Evolutionary conservation across 2,113 vertebrate genomes (phyloP).

Genomic region (Amphiprion percula): DNA sequence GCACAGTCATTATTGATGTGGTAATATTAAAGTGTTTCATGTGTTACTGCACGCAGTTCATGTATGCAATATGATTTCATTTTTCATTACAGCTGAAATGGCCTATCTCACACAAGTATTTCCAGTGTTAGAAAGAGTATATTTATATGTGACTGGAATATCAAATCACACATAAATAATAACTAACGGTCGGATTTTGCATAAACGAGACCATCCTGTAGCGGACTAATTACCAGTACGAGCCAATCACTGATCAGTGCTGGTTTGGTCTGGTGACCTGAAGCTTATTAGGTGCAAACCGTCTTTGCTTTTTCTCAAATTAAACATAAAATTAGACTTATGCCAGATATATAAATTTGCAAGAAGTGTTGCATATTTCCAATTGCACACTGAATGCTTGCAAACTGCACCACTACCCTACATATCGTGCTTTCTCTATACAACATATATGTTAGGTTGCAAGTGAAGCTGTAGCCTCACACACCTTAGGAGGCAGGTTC

Average conservation of each 20-base stretch:
- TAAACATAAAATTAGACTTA: not conserved
- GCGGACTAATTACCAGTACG: not conserved
- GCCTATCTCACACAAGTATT: constrained; percentile 8
- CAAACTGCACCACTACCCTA: too few relatives aligned
- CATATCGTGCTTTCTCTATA: too few relatives aligned
- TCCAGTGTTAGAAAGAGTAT: constrained; percentile 35
- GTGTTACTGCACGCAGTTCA: constrained; percentile 19
- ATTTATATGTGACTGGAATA: constrained; percentile 5
- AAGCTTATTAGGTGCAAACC: not conserved
- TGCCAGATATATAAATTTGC: too few relatives aligned
- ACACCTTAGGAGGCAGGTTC: constrained; percentile 11
- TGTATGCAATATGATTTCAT: constrained; percentile 33
- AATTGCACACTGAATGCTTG: too few relatives aligned
- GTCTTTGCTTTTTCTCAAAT: not conserved
- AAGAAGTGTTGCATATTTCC: too few relatives aligned
- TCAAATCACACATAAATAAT: constrained; percentile 17
- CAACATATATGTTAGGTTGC: constrained; percentile 3
- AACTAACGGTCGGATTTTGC: not conserved
- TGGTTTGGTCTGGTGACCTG: not conserved
- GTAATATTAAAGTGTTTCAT: constrained; percentile 28
- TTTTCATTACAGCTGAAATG: constrained; percentile 31
- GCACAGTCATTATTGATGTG: constrained; percentile 37
- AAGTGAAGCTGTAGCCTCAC: constrained; percentile 1
- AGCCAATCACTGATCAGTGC: not conserved
- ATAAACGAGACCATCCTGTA: not conserved